A percentile compares a stretch with the other conserved stretches of the same genome.
Conservation (phyloP, 2,113 vertebrate genomes). For the Lucifuga dentata region DNA sequence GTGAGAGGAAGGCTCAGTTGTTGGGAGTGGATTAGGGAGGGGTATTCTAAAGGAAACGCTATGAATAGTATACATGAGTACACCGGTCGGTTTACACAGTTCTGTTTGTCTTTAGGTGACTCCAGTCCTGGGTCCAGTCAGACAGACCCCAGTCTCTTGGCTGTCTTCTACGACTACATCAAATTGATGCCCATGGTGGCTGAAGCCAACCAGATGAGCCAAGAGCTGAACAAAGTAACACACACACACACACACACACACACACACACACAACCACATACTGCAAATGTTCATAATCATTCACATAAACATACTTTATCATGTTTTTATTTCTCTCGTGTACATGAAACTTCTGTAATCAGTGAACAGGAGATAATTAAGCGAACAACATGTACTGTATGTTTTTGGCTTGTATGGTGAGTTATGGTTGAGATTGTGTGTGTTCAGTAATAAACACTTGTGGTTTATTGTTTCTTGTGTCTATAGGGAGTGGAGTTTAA, state of each 20-base stretch:
- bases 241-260: too few species aligned
- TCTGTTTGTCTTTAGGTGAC: conserved; percentile 67
- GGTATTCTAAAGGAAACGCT: background rate
- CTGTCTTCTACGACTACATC: conserved; percentile 89
- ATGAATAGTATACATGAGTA: background rate
- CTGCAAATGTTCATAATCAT: background rate
- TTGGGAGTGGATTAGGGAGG: background rate
- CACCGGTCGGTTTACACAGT: too few species aligned
- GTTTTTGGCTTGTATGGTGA: background rate
- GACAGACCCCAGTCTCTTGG: conserved; percentile 86
- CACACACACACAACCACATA: too few species aligned
- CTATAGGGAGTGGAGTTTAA: conserved; percentile 87
- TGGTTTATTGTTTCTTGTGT: conserved; percentile 4
- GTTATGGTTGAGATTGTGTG: background rate
- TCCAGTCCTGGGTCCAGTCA: conserved; percentile 58
- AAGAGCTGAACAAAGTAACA: conserved; percentile 87
- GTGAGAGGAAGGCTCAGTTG: conserved; percentile 57
- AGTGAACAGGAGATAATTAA: background rate
- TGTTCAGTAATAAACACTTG: background rate
- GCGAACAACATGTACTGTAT: background rate
- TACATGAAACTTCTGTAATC: background rate
- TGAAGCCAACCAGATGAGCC: conserved; percentile 92
- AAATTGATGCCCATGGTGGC: conserved; percentile 89
- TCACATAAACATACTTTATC: background rate
- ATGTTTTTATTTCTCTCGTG: background rate